phyloP scores from a whole-genome alignment of 2,888 invertebrate genomes.

The Mongoloraphidia duomilia region DNA sequence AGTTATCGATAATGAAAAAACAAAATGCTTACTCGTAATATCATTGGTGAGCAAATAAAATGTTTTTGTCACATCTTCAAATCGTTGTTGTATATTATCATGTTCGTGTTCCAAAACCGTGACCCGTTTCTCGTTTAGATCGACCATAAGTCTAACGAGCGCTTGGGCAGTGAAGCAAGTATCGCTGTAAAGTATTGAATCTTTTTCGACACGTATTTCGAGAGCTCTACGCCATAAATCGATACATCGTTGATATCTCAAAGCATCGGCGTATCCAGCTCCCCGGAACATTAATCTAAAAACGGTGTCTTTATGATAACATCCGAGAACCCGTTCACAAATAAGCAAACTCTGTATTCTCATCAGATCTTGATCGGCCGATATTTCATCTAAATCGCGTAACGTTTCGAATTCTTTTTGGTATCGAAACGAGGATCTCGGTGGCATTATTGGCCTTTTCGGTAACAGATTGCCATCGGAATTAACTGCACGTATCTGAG shows the following conservation, averaged over 20 bases:
- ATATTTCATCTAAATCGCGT: slow-evolving; percentile 57
- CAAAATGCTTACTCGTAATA: slow-evolving; percentile 31
- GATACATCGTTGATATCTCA: slow-evolving; percentile 68
- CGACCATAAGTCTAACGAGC: slow-evolving; percentile 68
- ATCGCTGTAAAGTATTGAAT: slow-evolving; percentile 62
- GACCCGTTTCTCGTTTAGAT: slow-evolving; percentile 45
- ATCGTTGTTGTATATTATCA: slow-evolving; percentile 39
- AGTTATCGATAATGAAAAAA: neutral
- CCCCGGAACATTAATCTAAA: slow-evolving; percentile 45
- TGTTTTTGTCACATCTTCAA: slow-evolving; percentile 54
- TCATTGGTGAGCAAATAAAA: slow-evolving; percentile 51
- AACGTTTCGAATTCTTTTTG: slow-evolving; percentile 57
- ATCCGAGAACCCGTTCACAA: slow-evolving; percentile 74
- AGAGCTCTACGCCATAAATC: slow-evolving; percentile 77
- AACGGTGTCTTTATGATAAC: slow-evolving; percentile 74
- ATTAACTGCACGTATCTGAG: slow-evolving; percentile 39
- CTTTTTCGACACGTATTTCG: slow-evolving; percentile 62
- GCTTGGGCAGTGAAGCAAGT: slow-evolving; percentile 80
- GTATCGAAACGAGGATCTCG: slow-evolving; percentile 47
- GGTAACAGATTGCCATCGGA: slow-evolving; percentile 19
- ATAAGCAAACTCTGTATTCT: slow-evolving; percentile 78
- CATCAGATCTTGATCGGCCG: slow-evolving; percentile 71
- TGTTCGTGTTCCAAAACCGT: slow-evolving; percentile 34
- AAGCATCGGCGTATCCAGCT: slow-evolving; percentile 56
- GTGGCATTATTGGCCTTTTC: slow-evolving; percentile 40